These are phyloP conservation scores for Lomographa bimaculata DNA, from an alignment of 2,888 invertebrate genomes.

Conservation along the genomic window DNA sequence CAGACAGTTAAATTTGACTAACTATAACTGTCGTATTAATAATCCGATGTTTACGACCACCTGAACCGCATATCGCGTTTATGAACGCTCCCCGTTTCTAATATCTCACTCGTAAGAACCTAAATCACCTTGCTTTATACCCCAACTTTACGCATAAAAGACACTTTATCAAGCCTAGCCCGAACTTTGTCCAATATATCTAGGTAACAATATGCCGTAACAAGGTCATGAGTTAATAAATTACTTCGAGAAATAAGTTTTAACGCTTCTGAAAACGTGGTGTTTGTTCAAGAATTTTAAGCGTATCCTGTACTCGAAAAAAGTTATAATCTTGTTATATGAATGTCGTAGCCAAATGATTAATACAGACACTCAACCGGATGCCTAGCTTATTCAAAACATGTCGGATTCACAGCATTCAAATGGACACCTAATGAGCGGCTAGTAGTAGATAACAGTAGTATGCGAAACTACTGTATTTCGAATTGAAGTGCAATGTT, in stretches of 20 bases:
- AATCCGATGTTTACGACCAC: constrained; percentile 27
- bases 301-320: not conserved
- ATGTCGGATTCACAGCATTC: no score
- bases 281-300: constrained; percentile 3
- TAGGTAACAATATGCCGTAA: constrained; percentile 39
- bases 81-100: constrained; percentile 14
- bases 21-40: constrained; percentile 22
- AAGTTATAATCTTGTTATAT: no score
- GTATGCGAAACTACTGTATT: no score
- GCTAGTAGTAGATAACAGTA: no score
- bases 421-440: no score
- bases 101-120: constrained; percentile 17
- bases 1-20: constrained; percentile 20
- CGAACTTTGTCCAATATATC: constrained; percentile 38
- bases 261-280: constrained; percentile 1
- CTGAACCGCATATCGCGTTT: constrained; percentile 19
- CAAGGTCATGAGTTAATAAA: constrained; percentile 15
- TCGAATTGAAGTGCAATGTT: no score
- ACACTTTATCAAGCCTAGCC: constrained; percentile 41
- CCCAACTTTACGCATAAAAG: constrained; percentile 46
- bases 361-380: no score
- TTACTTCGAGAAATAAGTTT: constrained; percentile 2
- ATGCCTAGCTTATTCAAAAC: no score
- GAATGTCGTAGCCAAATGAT: no score
- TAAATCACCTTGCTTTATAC: constrained; percentile 50